A percentile compares a stretch with the other conserved stretches of the same genome.
phyloP scores from a whole-genome alignment of 2,797 vertebrate species.

The Aerospiza tachiro region DNA sequence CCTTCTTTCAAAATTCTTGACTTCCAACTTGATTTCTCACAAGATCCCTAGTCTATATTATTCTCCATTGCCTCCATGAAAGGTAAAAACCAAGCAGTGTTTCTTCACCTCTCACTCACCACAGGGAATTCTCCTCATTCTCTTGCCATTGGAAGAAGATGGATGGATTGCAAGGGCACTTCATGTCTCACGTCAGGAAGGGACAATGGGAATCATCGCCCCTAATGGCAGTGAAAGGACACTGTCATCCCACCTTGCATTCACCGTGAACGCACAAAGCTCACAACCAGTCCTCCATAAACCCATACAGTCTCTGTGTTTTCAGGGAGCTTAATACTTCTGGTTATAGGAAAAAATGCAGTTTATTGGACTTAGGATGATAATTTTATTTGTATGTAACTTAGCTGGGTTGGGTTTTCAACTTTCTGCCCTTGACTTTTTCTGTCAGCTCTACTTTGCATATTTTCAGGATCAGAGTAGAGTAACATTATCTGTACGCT shows the following conservation, averaged over 20 bases:
- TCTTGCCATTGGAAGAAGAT: background rate
- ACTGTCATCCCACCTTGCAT: background rate
- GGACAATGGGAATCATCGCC: accelerated
- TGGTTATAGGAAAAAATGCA: background rate
- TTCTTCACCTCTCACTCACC: background rate
- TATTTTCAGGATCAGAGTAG: background rate
- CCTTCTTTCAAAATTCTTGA: background rate
- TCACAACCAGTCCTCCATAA: background rate
- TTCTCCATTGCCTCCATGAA: background rate
- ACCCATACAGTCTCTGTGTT: background rate
- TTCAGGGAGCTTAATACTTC: background rate
- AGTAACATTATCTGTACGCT: background rate
- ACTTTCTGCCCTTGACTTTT: background rate
- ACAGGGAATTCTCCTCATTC: background rate
- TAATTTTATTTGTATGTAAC: background rate
- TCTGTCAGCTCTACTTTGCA: background rate
- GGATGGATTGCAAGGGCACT: background rate
- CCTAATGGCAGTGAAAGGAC: background rate
- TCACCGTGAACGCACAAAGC: background rate
- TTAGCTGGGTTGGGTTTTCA: background rate
- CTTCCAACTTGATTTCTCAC: background rate
- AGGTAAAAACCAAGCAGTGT: background rate
- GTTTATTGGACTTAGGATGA: background rate
- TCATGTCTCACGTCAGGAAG: background rate
- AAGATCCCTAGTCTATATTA: background rate